phyloP scores from a whole-genome alignment of 2,113 vertebrate genomes.

The Leptodactylus fuscus region DNA sequence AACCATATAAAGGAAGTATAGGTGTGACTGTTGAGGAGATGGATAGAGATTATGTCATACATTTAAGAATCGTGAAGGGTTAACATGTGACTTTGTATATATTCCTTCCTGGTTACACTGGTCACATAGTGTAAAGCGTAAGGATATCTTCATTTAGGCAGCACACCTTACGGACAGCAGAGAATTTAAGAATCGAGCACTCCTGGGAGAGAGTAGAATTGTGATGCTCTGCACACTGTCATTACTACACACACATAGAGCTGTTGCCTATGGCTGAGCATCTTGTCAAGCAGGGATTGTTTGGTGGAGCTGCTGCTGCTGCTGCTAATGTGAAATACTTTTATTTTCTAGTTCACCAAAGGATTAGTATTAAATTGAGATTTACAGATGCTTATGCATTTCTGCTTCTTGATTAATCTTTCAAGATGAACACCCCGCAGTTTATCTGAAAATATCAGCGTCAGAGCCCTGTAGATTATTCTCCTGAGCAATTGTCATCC shows the following conservation, averaged over 20 bases:
- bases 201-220: slow-evolving; percentile 7
- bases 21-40: not conserved
- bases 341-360: slow-evolving; percentile 56
- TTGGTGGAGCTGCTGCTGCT: slow-evolving; percentile 50
- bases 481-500: slow-evolving; percentile 22
- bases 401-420: slow-evolving; percentile 67
- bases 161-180: not conserved
- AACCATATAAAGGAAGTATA: not conserved
- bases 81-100: not conserved
- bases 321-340: slow-evolving; percentile 31
- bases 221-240: slow-evolving; percentile 36
- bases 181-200: not conserved
- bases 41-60: not conserved
- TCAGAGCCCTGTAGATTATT: slow-evolving; percentile 25
- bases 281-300: slow-evolving; percentile 43
- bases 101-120: not conserved
- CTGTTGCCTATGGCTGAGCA: slow-evolving; percentile 51
- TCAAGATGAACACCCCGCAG: slow-evolving; percentile 68
- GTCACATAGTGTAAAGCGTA: not conserved
- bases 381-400: slow-evolving; percentile 65
- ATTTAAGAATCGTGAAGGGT: not conserved
- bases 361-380: slow-evolving; percentile 66
- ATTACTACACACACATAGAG: slow-evolving; percentile 18
- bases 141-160: not conserved
- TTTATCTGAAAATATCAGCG: slow-evolving; percentile 59